Evolutionary conservation across 2,797 vertebrate species (phyloP).

Genomic region (Synaphobranchus kaupii): DNA sequence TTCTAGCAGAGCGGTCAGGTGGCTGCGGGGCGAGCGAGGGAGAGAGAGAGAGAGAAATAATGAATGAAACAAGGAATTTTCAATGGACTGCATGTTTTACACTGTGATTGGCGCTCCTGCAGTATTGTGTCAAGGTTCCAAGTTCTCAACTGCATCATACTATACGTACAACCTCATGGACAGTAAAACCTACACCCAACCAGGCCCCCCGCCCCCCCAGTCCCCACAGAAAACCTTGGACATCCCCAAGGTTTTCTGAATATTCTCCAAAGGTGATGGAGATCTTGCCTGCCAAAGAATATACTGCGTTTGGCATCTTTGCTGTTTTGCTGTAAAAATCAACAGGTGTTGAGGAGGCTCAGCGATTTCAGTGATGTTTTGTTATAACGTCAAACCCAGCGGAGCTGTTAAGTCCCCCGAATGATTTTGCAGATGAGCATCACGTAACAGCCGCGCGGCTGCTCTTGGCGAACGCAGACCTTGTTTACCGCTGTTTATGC

Average conservation of each 20-base stretch:
- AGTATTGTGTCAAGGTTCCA: background rate
- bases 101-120: background rate
- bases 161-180: background rate
- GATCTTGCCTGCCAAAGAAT: background rate
- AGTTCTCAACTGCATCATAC: background rate
- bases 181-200: background rate
- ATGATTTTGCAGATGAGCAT: background rate
- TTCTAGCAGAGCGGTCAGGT: no score
- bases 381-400: background rate
- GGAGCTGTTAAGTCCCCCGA: background rate
- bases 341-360: background rate
- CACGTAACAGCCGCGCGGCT: background rate
- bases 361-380: background rate
- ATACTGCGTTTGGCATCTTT: background rate
- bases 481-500: background rate
- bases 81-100: background rate
- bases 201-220: background rate
- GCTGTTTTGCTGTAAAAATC: constrained; percentile 1
- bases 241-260: background rate
- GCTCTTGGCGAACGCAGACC: background rate
- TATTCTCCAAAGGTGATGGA: background rate
- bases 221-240: background rate
- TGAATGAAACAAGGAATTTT: background rate
- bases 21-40: background rate
- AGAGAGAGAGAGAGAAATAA: background rate